Conservation (phyloP, 1,140 invertebrate species). For the Cheumatopsyche charites region DNA sequence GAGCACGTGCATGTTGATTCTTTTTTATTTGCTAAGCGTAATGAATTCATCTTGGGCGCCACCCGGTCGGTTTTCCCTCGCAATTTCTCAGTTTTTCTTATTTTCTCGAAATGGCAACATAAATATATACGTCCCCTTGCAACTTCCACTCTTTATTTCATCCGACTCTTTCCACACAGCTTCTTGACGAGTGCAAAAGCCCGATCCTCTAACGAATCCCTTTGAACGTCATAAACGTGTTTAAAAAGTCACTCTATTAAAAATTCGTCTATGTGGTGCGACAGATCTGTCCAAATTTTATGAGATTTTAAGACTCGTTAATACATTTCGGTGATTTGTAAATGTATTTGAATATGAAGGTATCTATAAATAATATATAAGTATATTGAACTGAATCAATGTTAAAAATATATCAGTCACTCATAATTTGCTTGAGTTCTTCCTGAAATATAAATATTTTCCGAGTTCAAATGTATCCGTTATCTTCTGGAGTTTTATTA, state of each 20-base stretch:
- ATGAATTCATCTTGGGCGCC: slow-evolving; percentile 13
- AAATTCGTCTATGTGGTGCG: no score
- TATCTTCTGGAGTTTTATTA: no score
- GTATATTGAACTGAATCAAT: no score
- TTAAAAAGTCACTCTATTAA: slow-evolving; percentile 1
- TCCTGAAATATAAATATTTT: no score
- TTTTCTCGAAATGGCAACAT: slow-evolving; percentile 23
- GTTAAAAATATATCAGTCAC: no score
- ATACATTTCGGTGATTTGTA: no score
- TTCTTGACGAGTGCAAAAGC: slow-evolving; percentile 8
- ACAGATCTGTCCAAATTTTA: no score
- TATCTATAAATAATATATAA: no score
- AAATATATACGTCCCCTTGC: background rate
- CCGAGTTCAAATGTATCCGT: no score
- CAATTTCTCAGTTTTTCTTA: slow-evolving; percentile 28
- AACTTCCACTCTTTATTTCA: background rate
- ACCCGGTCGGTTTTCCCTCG: slow-evolving; percentile 24
- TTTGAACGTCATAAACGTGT: slow-evolving; percentile 20
- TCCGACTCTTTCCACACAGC: background rate
- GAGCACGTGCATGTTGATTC: background rate
- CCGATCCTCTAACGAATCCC: slow-evolving; percentile 18
- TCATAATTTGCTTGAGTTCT: no score
- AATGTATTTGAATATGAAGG: no score
- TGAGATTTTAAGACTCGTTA: no score
- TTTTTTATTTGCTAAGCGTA: slow-evolving; percentile 19